These are phyloP conservation scores for Danio choprae DNA, from an alignment of 2,797 vertebrate genomes.

Conservation along the genomic window DNA sequence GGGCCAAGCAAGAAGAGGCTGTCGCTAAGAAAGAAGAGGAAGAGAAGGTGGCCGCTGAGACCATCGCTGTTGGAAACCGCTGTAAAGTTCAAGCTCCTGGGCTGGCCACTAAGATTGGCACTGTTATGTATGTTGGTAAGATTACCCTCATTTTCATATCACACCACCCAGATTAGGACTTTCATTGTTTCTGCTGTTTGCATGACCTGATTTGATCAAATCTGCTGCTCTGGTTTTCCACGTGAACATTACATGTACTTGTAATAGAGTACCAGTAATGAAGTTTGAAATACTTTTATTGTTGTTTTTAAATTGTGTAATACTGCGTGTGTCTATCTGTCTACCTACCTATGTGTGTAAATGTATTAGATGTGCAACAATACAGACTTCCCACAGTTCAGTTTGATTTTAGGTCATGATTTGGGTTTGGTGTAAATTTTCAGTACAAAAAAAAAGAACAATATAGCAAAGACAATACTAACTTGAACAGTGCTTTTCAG, in stretches of 20 bases:
- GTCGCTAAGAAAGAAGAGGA: constrained; percentile 72
- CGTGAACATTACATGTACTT: neutral
- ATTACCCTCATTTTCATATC: constrained; percentile 38
- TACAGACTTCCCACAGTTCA: too few species aligned
- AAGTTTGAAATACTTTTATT: neutral
- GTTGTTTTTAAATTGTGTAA: neutral
- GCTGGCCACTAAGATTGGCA: constrained; percentile 85
- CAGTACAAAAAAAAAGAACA: too few species aligned
- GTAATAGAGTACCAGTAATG: neutral
- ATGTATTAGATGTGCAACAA: too few species aligned
- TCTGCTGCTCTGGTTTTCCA: neutral
- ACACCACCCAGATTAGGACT: neutral
- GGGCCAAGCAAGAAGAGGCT: constrained; percentile 73
- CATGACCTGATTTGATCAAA: neutral
- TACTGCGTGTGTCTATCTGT: too few species aligned
- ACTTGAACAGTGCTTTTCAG: too few species aligned
- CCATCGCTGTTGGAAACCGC: constrained; percentile 81
- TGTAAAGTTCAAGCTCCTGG: constrained; percentile 82
- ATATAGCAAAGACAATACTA: too few species aligned
- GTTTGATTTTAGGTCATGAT: too few species aligned
- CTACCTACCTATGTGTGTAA: too few species aligned
- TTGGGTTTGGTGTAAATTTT: too few species aligned
- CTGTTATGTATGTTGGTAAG: constrained; percentile 90
- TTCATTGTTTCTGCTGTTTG: neutral
- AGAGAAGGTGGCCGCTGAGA: constrained; percentile 75